Percentiles rank a stretch among this genome's conserved stretches.
phyloP scores from a whole-genome alignment of 37 sponge, comb jelly and placozoan genomes.

The Halichondria panicea region DNA sequence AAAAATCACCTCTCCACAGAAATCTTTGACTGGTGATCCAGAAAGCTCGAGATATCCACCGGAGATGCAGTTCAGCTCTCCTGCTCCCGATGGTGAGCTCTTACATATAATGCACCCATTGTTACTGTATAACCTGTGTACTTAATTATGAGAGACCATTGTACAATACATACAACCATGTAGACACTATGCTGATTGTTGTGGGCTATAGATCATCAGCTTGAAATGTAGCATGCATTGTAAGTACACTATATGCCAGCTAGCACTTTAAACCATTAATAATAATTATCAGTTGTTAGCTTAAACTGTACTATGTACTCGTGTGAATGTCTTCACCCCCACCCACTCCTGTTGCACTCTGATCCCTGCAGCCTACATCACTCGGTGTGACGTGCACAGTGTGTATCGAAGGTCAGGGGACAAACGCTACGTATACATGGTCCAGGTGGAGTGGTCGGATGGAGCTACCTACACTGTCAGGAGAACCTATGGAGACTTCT shows the following conservation, averaged over 20 bases:
- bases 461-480: constrained; percentile 48
- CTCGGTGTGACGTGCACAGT: constrained; percentile 68
- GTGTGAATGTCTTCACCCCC: neutral
- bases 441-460: constrained; percentile 77
- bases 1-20: no score
- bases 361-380: constrained; percentile 30
- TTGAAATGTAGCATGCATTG: no score
- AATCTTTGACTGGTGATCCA: constrained; percentile 23
- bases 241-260: no score
- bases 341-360: neutral
- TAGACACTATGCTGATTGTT: no score
- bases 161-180: no score
- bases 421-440: constrained; percentile 73
- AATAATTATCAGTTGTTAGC: neutral
- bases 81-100: no score
- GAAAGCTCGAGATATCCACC: constrained; percentile 6
- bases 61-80: neutral
- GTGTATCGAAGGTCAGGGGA: constrained; percentile 69
- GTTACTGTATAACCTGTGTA: no score
- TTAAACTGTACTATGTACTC: neutral
- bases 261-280: no score
- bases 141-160: no score
- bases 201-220: no score
- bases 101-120: no score
- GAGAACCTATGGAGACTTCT: constrained; percentile 85